phyloP scores from a whole-genome alignment of 2,888 invertebrate genomes.

The Tyria jacobaeae region DNA sequence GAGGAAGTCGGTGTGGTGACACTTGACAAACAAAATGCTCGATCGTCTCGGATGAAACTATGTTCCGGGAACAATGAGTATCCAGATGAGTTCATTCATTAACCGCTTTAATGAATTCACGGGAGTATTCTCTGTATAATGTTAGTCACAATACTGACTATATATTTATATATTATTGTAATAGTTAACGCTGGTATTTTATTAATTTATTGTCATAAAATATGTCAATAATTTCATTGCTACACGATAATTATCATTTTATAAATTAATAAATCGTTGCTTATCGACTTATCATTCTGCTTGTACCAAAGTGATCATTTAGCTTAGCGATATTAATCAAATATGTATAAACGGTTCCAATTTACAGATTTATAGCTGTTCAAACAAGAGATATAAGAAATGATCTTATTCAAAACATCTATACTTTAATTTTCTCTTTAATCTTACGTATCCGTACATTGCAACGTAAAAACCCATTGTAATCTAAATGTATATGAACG shows the following conservation, averaged over 20 bases:
- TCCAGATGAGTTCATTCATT: constrained; percentile 64
- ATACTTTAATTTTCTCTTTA: not conserved
- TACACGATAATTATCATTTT: too few species aligned
- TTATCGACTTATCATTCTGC: too few species aligned
- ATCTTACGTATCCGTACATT: not conserved
- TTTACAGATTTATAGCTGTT: too few species aligned
- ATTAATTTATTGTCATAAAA: not conserved
- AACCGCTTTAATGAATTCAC: constrained; percentile 38
- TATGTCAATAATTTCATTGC: not conserved
- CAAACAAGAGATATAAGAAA: too few species aligned
- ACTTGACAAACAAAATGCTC: constrained; percentile 46
- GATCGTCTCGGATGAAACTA: constrained; percentile 53
- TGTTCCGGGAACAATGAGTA: constrained; percentile 72
- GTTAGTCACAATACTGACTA: constrained; percentile 46
- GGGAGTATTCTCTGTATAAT: constrained; percentile 55
- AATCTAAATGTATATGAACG: not conserved
- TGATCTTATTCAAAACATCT: too few species aligned
- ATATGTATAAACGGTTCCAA: too few species aligned
- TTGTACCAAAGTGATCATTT: too few species aligned
- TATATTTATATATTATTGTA: not conserved
- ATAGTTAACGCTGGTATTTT: not conserved
- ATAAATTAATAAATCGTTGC: not conserved
- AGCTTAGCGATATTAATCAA: too few species aligned
- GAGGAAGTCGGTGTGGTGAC: constrained; percentile 64
- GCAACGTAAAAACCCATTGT: not conserved